A percentile compares a stretch with the other conserved stretches of the same genome.
Conservation (phyloP, 2,797 vertebrate species). For the Emys orbicularis region DNA sequence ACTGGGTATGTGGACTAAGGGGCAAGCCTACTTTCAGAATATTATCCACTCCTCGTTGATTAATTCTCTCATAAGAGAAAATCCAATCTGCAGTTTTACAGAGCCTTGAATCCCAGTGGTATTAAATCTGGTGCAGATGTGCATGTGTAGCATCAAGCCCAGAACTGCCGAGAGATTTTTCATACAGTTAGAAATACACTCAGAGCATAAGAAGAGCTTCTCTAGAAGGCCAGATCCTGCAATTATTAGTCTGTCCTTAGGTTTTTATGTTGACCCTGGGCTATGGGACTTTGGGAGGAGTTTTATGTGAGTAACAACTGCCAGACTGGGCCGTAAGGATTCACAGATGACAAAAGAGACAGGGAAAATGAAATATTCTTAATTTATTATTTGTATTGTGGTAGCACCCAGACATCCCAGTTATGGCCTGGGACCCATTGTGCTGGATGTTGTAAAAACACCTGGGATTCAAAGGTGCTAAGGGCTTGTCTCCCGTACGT, state of each 20-base stretch:
- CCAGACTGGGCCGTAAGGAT: not conserved
- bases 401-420: not conserved
- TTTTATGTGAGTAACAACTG: not conserved
- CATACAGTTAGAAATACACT: not conserved
- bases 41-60: conserved; percentile 39
- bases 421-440: not conserved
- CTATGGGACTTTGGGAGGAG: not conserved
- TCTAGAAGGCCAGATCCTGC: conserved; percentile 24
- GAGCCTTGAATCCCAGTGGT: not conserved
- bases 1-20: conserved; percentile 26
- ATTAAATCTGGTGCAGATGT: not conserved
- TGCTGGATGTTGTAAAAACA: no score
- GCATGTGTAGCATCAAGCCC: not conserved
- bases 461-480: no score
- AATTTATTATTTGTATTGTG: not conserved
- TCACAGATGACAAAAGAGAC: not conserved
- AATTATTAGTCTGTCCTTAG: not conserved
- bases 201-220: conserved; percentile 1
- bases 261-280: not conserved
- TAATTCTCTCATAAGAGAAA: conserved; percentile 30
- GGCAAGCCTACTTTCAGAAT: conserved; percentile 1
- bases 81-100: not conserved
- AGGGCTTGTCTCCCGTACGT: no score
- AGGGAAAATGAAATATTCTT: not conserved
- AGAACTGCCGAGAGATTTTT: not conserved